Percentiles rank a stretch among this genome's conserved stretches.
These are phyloP conservation scores for Leptinotarsa tumamoca DNA, from an alignment of 2,888 invertebrate species.

Conservation along the genomic window DNA sequence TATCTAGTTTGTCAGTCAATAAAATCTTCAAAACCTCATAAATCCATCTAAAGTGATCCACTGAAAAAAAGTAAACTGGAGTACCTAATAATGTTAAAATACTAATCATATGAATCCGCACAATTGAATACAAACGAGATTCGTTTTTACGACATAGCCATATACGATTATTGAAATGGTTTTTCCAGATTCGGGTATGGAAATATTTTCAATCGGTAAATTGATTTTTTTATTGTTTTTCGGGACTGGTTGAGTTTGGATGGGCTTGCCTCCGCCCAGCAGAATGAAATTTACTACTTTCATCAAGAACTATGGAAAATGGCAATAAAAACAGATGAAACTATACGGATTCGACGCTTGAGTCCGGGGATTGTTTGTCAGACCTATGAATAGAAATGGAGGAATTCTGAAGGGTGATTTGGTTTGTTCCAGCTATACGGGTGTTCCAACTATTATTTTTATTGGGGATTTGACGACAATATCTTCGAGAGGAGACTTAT, in stretches of 20 bases:
- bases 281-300: constrained; percentile 50
- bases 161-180: constrained; percentile 51
- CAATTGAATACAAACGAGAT: constrained; percentile 27
- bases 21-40: constrained; percentile 1
- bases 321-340: constrained; percentile 50
- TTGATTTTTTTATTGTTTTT: constrained; percentile 57
- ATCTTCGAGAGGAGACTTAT: background rate
- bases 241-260: constrained; percentile 43
- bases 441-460: background rate
- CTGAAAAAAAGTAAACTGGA: constrained; percentile 30
- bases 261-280: constrained; percentile 38
- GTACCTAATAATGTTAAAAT: background rate
- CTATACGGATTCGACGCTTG: constrained; percentile 36
- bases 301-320: constrained; percentile 52
- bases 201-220: constrained; percentile 60
- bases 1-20: background rate
- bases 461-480: background rate
- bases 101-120: constrained; percentile 27
- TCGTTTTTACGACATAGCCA: constrained; percentile 26
- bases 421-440: background rate
- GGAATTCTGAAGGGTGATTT: background rate
- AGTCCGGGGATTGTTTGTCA: background rate
- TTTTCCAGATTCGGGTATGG: constrained; percentile 57
- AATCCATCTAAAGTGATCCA: constrained; percentile 22
- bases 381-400: constrained; percentile 9